These are phyloP conservation scores for Vireo griseus DNA, from an alignment of 2,797 vertebrate genomes.

Conservation along the genomic window DNA sequence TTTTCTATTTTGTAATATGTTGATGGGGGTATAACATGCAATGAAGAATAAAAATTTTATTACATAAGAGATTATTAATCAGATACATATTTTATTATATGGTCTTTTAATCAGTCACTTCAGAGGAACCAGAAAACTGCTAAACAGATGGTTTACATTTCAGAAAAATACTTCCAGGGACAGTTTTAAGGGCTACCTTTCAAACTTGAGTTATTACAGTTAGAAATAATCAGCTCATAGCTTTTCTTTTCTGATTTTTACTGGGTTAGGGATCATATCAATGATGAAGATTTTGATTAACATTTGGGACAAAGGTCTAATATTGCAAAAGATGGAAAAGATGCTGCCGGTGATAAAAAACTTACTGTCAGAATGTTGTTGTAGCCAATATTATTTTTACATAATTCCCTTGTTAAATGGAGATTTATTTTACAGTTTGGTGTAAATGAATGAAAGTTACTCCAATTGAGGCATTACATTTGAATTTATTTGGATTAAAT, in stretches of 20 bases:
- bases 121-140: background rate
- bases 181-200: background rate
- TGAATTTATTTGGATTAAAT: constrained; percentile 41
- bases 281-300: background rate
- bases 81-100: background rate
- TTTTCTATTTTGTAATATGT: background rate
- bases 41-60: background rate
- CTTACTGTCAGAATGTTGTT: background rate
- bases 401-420: constrained; percentile 17
- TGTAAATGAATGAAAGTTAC: constrained; percentile 13
- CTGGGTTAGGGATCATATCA: background rate
- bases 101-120: background rate
- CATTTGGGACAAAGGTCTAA: background rate
- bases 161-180: background rate
- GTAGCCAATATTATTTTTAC: background rate
- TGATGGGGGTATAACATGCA: background rate
- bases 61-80: background rate
- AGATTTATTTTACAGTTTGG: background rate
- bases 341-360: background rate
- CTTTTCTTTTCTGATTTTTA: background rate
- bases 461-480: background rate
- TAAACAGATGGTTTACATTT: background rate
- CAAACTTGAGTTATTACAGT: background rate
- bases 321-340: background rate
- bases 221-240: background rate